Base-by-base conservation (phyloP, 2,113 vertebrate genomes). In the Tyto alba region DNA sequence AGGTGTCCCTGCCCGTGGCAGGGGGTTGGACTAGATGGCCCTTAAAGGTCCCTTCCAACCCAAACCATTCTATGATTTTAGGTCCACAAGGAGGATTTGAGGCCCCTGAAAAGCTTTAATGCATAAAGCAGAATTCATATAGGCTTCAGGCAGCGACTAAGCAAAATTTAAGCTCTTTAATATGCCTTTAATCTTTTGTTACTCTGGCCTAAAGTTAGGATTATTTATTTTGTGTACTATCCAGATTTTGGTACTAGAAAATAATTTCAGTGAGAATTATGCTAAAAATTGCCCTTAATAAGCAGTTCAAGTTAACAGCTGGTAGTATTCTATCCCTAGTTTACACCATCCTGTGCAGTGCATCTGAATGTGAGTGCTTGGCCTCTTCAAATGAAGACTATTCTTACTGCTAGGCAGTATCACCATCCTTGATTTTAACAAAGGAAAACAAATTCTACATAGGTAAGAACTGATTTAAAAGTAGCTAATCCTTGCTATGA, bases 151-250 rank as follows among this genome's bases (percentile, higher is more conserved):
- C 96, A 95, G n/a, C 1, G 1, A 86, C 76, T 86, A 78, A 62
- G 45, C 63, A 74, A 30, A 86, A 95, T 74, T 95, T 95, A 96
- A 97, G 64, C 93, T 95, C 76, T 93, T 96, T 88, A 95, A 88
- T 63, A 90, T 77, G 75, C 55, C 79, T 95, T 92, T 96, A 97
- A 93, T 95, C 86, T 89, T 95, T 74, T 92, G 72, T 90, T 89
- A 55, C 56, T 86, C 25, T 93, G 90, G 86, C 96, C 91, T 86
- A 36, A 95, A 95, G 95, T 93, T 89, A 94, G 79, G 90, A 94
- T 97, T 95, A 86, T 71, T 83, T 91, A 48, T 92, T 96, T 88
- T 88, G 75, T 81, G 68, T 86, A 19, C 64, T 74, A 59, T 48
- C 68, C 88, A 81, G 68, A 90, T 92, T 81, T 96, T 86, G 11